Evolutionary conservation across 2,888 invertebrate genomes (phyloP), one percentile per base, ranked within the genome.

Genomic region (Drosophila niveifrons): DNA sequence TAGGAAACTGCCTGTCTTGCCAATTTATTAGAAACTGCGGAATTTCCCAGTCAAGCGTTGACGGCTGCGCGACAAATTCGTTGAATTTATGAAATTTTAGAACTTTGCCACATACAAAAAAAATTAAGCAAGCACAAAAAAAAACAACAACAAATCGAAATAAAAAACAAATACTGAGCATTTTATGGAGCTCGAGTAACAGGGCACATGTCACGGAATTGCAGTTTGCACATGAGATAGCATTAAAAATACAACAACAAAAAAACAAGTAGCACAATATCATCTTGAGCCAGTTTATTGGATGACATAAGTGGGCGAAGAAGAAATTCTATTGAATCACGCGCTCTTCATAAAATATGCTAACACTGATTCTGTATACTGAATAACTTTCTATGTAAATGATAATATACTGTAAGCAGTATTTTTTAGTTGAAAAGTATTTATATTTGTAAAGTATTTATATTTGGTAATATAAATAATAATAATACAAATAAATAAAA

Each of bases 1-100:
- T 36, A 41, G 23, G 57, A 76, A 77, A 78, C 58, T 78, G 77
- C 77, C 80, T 79, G 79, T 66, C 77, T 79, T 79, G 64, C 48
- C 77, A 59, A 59, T 78, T 78, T 80, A 78, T 78, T 78, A 78
- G 80, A 80, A 78, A 77, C 77, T 76, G 69, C 56, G 80, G 77
- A 80, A 77, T 78, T 80, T 78, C 65, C 63, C 72, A 78, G 79
- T 68, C 58, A 53, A 66, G 44, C 75, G 75, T 75, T 50, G 65
- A 63, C 63, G 75, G 58, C 57, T 51, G 72, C 61, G 71, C 88
- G 73, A 83, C 84, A 72, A 84, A 84, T 88, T 84, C 89, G 81
- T 78, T 82, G 89, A 84, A 89, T 89, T 89, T 89, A 84, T 85
- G 85, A 89, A 89, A 85, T 82, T 81, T 87, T 87, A 82, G 88